A percentile compares a stretch with the other conserved stretches of the same genome.
These are phyloP conservation scores for Eublepharis macularius DNA, from an alignment of 2,113 vertebrate species.

Conservation along the genomic window DNA sequence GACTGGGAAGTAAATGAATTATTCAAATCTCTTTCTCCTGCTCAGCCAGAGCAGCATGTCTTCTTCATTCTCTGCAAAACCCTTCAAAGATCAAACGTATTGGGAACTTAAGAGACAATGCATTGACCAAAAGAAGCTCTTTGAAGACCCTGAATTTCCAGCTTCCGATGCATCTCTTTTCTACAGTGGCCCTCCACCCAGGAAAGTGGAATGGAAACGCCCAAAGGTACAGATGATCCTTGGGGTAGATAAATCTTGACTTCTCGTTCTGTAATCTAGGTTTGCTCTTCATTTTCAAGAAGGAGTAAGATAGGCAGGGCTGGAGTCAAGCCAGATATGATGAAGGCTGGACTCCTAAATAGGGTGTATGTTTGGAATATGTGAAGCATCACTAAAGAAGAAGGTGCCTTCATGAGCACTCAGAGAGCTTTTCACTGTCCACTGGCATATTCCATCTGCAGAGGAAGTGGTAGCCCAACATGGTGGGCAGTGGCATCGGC, in stretches of 20 bases:
- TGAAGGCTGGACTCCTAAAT: not conserved
- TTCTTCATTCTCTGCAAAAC: constrained; percentile 66
- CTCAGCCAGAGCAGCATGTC: constrained; percentile 72
- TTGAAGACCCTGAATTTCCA: constrained; percentile 89
- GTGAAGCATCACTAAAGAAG: no score
- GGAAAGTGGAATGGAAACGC: constrained; percentile 87
- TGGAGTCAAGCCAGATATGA: not conserved
- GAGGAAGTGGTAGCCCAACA: not conserved
- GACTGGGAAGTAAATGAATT: not conserved
- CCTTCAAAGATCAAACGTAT: constrained; percentile 86
- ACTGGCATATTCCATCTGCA: no score
- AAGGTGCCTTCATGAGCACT: no score
- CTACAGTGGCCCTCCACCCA: constrained; percentile 74
- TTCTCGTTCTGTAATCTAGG: not conserved
- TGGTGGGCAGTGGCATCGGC: not conserved
- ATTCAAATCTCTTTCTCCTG: constrained; percentile 10
- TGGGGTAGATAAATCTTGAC: not conserved
- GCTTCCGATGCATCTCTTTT: constrained; percentile 83
- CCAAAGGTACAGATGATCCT: constrained; percentile 77
- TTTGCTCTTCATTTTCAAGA: not conserved
- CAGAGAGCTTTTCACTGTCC: no score
- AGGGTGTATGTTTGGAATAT: no score
- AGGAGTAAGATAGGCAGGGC: not conserved
- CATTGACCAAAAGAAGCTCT: constrained; percentile 77
- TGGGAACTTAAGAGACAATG: constrained; percentile 81